Evolutionary conservation across 64 coral and sea anemone genomes (phyloP).

Genomic region (Actinia tenebrosa): DNA sequence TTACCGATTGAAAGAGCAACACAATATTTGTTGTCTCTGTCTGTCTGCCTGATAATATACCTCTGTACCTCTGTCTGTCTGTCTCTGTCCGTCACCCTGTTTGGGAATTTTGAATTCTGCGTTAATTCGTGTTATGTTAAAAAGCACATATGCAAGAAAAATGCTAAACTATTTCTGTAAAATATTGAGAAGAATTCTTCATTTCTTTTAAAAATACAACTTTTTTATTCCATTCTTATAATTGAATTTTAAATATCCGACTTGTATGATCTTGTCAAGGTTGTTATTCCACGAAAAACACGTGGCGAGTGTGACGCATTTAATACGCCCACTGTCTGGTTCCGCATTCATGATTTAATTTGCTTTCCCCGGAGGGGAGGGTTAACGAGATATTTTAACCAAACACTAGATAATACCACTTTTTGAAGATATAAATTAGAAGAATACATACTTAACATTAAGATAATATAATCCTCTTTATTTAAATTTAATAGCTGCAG

Average conservation of each 20-base stretch:
- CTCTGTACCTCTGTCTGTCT: not conserved
- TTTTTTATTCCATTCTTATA: not conserved
- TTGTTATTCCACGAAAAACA: constrained; percentile 7
- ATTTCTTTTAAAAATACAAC: no score
- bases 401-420: not conserved
- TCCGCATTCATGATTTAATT: constrained; percentile 1
- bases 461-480: not conserved
- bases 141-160: not conserved
- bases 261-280: not conserved
- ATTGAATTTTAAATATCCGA: not conserved
- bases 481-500: not conserved
- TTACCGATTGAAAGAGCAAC: no score
- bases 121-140: not conserved
- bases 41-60: not conserved
- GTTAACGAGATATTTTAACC: not conserved
- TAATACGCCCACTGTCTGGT: not conserved
- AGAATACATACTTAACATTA: not conserved
- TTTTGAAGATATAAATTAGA: not conserved
- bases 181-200: not conserved
- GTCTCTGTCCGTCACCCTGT: not conserved
- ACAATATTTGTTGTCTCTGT: no score
- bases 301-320: constrained; percentile 4
- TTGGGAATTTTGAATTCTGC: no score
- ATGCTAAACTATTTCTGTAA: not conserved
- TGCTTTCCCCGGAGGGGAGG: not conserved